Percentiles rank a stretch among this genome's conserved stretches.
Conservation (phyloP, 2,888 invertebrate species). For the Ctenicera cuprea region DNA sequence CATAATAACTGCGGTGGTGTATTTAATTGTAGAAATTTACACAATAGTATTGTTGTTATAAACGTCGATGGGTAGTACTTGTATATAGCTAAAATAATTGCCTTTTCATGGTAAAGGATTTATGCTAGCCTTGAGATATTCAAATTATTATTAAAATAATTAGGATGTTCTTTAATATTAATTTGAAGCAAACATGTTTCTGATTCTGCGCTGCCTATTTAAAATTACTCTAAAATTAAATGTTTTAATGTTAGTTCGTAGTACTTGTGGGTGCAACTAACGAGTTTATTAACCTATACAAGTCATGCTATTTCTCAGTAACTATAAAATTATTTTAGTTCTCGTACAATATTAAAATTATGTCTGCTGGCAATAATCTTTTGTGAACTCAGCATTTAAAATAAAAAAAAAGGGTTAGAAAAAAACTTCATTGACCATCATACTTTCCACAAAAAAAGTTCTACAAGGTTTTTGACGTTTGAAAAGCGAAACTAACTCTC, state of each 20-base stretch:
- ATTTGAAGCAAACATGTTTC: no score
- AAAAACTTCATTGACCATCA: not conserved
- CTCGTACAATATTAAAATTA: no score
- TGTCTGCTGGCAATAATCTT: not conserved
- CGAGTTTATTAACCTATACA: no score
- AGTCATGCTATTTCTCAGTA: no score
- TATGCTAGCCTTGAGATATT: not conserved
- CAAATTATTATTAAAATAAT: not conserved
- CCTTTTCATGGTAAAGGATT: no score
- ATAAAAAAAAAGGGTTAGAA: not conserved
- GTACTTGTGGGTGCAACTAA: no score
- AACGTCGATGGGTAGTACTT: no score
- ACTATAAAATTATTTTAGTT: no score
- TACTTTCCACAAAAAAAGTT: slow-evolving; percentile 5
- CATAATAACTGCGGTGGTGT: not conserved
- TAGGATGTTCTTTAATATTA: not conserved
- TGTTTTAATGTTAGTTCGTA: no score
- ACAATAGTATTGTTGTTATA: not conserved
- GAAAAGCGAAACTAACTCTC: slow-evolving; percentile 26
- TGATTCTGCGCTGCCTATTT: no score
- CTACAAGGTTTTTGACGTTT: slow-evolving; percentile 6
- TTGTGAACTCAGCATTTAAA: not conserved
- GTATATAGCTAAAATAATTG: no score
- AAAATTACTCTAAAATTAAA: no score
- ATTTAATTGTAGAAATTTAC: not conserved